These are phyloP conservation scores for Acanthisitta chloris DNA, from an alignment of 2,113 vertebrate species.

Conservation along the genomic window DNA sequence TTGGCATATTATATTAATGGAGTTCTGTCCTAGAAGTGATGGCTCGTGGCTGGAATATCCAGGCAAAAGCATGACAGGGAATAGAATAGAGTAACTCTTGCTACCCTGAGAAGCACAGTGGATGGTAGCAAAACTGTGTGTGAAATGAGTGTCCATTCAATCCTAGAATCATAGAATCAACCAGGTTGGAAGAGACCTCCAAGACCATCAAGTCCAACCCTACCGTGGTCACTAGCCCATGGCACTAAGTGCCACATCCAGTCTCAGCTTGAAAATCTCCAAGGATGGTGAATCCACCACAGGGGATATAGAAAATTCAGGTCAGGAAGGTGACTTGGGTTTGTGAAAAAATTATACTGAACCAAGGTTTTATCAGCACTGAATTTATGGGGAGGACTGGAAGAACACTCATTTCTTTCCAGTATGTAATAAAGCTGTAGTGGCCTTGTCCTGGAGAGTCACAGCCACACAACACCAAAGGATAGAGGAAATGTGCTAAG, in stretches of 20 bases:
- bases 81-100: background rate
- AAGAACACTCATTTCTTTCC: background rate
- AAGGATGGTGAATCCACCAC: too few relatives aligned
- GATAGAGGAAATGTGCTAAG: background rate
- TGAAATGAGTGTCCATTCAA: too few relatives aligned
- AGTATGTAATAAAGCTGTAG: rapidly evolving
- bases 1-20: background rate
- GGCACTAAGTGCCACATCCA: too few relatives aligned
- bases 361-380: background rate
- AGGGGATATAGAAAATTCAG: background rate
- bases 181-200: too few relatives aligned
- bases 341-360: background rate
- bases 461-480: background rate
- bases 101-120: rapidly evolving
- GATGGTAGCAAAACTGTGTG: rapidly evolving
- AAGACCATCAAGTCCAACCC: too few relatives aligned
- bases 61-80: background rate
- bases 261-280: too few relatives aligned
- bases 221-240: too few relatives aligned
- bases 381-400: background rate
- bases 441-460: background rate
- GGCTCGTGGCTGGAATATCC: background rate
- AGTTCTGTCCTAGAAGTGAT: background rate
- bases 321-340: background rate
- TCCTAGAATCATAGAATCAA: too few relatives aligned